Evolutionary conservation across 2,888 invertebrate species (phyloP).

Genomic region (Plebejus argus): DNA sequence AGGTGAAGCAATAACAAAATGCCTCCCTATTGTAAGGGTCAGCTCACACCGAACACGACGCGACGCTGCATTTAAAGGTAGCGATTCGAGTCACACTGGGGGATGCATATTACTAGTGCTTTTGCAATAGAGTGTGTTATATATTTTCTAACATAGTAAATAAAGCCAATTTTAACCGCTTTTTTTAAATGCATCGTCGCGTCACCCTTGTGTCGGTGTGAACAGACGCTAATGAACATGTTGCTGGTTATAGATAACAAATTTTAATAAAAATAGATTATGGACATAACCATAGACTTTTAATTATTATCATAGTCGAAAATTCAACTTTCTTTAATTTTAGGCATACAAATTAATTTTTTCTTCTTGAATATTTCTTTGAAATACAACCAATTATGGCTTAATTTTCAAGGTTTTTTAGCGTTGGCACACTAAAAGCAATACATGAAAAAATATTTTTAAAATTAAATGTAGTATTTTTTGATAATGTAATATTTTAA

Average conservation of each 20-base stretch:
- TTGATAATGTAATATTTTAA: constrained; percentile 3
- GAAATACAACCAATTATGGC: not conserved
- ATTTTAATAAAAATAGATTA: constrained; percentile 28
- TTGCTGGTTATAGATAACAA: constrained; percentile 27
- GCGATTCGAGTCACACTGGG: not conserved
- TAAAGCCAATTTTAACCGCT: not conserved
- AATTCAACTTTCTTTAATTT: not conserved
- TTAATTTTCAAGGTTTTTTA: not conserved
- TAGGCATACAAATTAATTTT: not conserved
- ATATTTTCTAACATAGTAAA: not conserved
- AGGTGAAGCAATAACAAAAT: constrained; percentile 22
- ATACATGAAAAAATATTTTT: not conserved
- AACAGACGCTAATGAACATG: not conserved
- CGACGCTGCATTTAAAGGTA: not conserved
- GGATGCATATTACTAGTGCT: no score
- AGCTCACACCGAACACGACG: not conserved
- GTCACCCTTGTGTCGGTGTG: not conserved
- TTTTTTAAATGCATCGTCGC: not conserved
- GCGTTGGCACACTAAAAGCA: constrained; percentile 9
- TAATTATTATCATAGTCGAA: constrained; percentile 1
- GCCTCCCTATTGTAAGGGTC: not conserved
- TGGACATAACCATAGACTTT: constrained; percentile 24
- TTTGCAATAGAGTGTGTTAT: no score
- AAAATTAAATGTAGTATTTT: constrained; percentile 22
- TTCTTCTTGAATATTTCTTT: not conserved